phyloP scores from a whole-genome alignment of 2,797 vertebrate species.

The Coracias cyanogaster region DNA sequence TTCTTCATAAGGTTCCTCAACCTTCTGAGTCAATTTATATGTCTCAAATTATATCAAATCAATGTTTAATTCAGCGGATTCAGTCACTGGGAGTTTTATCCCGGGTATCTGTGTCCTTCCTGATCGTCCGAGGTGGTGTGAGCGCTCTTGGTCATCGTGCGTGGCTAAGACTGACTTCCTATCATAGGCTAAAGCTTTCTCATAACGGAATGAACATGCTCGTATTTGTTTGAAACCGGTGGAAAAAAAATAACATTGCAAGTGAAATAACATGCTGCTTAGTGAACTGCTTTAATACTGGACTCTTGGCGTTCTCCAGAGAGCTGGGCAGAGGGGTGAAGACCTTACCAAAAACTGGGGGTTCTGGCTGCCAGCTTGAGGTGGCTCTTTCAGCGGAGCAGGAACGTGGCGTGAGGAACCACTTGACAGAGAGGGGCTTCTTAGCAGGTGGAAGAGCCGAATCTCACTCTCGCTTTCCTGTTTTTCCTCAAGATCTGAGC shows the following conservation, averaged over 20 bases:
- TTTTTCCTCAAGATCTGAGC: neutral
- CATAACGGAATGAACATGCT: neutral
- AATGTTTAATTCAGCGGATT: neutral
- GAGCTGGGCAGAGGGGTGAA: neutral
- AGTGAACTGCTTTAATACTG: neutral
- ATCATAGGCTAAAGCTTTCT: neutral
- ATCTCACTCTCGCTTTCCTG: neutral
- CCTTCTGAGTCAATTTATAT: neutral
- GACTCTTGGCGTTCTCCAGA: neutral
- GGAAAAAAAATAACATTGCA: neutral
- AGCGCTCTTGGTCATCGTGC: neutral
- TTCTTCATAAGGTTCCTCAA: neutral
- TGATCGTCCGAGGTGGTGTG: neutral
- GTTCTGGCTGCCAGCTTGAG: neutral
- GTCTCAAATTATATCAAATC: neutral
- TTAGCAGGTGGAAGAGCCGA: neutral
- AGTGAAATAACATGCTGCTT: neutral
- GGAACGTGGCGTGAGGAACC: neutral
- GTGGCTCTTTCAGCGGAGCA: neutral
- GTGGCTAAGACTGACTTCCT: neutral
- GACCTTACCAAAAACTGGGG: neutral
- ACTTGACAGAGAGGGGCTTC: neutral
- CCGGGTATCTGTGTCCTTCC: neutral
- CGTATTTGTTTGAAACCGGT: neutral
- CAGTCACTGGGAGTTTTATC: neutral